phyloP scores from a whole-genome alignment of 2,888 invertebrate genomes.

The Tenthredo scrophulariae region DNA sequence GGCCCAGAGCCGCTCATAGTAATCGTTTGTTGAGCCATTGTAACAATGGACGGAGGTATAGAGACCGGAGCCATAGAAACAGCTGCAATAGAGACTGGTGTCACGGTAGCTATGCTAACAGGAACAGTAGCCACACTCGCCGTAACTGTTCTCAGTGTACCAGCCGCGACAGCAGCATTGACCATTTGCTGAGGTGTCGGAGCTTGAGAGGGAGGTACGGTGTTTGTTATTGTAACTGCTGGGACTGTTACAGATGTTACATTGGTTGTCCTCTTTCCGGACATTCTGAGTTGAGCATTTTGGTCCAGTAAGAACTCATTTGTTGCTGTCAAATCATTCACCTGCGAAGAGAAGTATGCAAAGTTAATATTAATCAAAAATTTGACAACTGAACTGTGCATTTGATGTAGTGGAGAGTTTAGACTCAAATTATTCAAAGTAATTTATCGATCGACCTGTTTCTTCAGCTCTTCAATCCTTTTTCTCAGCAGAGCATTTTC shows the following conservation, averaged over 20 bases:
- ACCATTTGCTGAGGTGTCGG: conserved; percentile 79
- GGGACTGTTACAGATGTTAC: conserved; percentile 82
- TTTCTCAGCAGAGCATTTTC: conserved; percentile 85
- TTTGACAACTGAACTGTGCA: not conserved
- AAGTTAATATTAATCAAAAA: not conserved
- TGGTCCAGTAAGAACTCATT: conserved; percentile 90
- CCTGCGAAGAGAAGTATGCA: conserved; percentile 72
- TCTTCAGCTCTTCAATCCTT: conserved; percentile 85
- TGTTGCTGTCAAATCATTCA: conserved; percentile 86
- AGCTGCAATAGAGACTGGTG: conserved; percentile 82
- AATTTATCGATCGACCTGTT: conserved; percentile 79
- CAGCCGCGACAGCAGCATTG: conserved; percentile 76
- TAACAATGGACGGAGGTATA: conserved; percentile 81
- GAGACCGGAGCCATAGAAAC: conserved; percentile 81
- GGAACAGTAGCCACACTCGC: conserved; percentile 83
- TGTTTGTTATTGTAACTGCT: conserved; percentile 82
- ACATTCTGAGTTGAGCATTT: conserved; percentile 86
- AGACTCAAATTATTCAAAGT: not conserved
- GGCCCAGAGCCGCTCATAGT: conserved; percentile 76
- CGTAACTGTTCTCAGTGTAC: conserved; percentile 80
- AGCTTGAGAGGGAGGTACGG: conserved; percentile 79
- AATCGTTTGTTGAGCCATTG: conserved; percentile 80
- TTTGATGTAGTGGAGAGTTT: not conserved
- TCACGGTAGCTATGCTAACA: conserved; percentile 82
- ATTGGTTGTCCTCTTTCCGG: conserved; percentile 80